A percentile compares a stretch with the other conserved stretches of the same genome.
Conservation (phyloP, 2,113 vertebrate genomes). For the Budorcas taxicolor region DNA sequence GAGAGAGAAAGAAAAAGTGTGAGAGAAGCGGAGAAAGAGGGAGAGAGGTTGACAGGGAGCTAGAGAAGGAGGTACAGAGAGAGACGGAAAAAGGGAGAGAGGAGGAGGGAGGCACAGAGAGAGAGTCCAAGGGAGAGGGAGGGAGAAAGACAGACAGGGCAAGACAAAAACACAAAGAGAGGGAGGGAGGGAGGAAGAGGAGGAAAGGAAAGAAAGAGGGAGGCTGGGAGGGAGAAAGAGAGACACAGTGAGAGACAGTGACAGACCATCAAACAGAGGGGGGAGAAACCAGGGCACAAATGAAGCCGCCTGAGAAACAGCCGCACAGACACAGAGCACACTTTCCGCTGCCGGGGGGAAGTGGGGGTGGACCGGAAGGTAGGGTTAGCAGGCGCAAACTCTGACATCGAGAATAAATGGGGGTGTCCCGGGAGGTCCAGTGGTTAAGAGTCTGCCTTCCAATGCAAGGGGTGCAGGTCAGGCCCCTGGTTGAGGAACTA, state of each 20-base stretch:
- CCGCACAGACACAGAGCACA: not conserved
- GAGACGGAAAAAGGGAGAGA: not conserved
- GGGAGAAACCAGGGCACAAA: not conserved
- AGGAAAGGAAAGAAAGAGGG: not conserved
- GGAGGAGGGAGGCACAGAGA: not conserved
- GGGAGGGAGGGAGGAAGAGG: not conserved
- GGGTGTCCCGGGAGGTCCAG: not conserved
- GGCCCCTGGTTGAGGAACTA: not conserved
- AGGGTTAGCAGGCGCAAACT: not conserved
- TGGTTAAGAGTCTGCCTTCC: not conserved
- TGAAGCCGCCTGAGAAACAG: not conserved
- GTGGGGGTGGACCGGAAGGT: not conserved
- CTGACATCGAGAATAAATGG: not conserved
- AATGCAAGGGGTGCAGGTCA: not conserved
- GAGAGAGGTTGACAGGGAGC: not conserved
- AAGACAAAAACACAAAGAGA: not conserved
- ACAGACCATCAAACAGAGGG: not conserved
- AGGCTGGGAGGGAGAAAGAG: not conserved
- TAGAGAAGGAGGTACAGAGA: not conserved
- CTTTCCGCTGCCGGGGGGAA: not conserved
- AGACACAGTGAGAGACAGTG: not conserved
- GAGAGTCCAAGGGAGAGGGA: not conserved
- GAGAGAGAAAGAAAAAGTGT: not conserved
- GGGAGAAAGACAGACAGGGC: not conserved
- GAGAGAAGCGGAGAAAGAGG: not conserved